phyloP scores from a whole-genome alignment of 2,113 vertebrate genomes.

The Limnothrissa miodon region DNA sequence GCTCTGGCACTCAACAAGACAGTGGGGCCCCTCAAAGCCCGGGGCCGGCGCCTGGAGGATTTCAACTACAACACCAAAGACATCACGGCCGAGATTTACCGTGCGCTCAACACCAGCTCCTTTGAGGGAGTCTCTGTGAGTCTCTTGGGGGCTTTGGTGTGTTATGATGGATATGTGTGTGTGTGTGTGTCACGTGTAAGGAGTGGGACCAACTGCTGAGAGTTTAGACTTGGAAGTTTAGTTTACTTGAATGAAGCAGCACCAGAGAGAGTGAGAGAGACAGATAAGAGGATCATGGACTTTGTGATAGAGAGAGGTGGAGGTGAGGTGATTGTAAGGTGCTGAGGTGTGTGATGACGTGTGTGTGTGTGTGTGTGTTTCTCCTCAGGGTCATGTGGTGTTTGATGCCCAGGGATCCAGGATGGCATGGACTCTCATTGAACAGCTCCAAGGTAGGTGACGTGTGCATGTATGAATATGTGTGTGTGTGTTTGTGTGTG shows the following conservation, averaged over 20 bases:
- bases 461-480: neutral
- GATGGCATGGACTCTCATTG: constrained; percentile 97
- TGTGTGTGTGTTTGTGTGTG: neutral
- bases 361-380: neutral
- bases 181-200: too few species aligned
- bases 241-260: too few species aligned
- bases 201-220: too few species aligned
- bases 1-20: constrained; percentile 94
- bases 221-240: too few species aligned
- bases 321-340: too few species aligned
- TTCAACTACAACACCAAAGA: constrained; percentile 97
- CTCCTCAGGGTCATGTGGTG: constrained; percentile 80
- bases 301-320: too few species aligned
- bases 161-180: neutral
- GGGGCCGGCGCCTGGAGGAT: constrained; percentile 83
- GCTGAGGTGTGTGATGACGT: neutral
- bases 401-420: constrained; percentile 95
- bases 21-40: constrained; percentile 80
- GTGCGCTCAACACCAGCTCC: constrained; percentile 93
- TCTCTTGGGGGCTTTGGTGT: constrained; percentile 29
- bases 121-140: constrained; percentile 94
- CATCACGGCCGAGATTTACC: constrained; percentile 91
- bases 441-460: constrained; percentile 87
- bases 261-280: too few species aligned
- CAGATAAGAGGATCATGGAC: too few species aligned